Base-by-base conservation (phyloP, 2,888 invertebrate species). In the Chrysolina americana region DNA sequence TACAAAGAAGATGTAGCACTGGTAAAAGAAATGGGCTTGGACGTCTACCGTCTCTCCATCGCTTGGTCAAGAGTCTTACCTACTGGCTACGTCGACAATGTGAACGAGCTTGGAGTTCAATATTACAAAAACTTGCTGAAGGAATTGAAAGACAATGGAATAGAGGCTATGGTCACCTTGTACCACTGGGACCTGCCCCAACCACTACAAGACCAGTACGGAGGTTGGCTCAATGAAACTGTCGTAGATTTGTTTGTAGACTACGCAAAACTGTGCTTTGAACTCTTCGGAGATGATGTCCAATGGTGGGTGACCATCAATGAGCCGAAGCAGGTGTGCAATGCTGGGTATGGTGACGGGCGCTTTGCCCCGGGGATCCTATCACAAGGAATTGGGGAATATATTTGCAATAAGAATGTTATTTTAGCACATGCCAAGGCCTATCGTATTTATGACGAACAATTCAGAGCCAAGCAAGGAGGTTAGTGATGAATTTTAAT, bases 201-300 rank as follows among this genome's bases (percentile, higher is more conserved):
- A 63, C 65, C 71, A 53, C 70, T 79, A 10, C 78, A 82, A 87
- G 90, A 91, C 50, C 41, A 68, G 19, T 85, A 91, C 6, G 92
- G 92, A 0, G 92, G 92, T 0, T 92, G 92, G 92, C 89, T 91
- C 53, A 92, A 92, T 82, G 90, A 91, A 0, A 79, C 89, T 11
- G 89, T 92, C 65, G 89, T 89, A 0, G 90, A 93, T 95, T 70
- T 89, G 93, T 83, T 93, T 92, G 82, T 89, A 95, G n/a, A 79
- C 92, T 41, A 89, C 86, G 92, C 92, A 0, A 87, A 87, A n/a
- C 86, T 88, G 1, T 85, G 82, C 4, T 77, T 90, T 50, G 81
- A 82, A 44, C 48, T 78, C 21, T 76, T 75, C 63, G 91, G 91
- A 3, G 82, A 90, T 21, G 91, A 89, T 0, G 91, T 91, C 65